Evolutionary conservation across 2,113 vertebrate species (phyloP).

Genomic region (Dicerorhinus sumatrensis): DNA sequence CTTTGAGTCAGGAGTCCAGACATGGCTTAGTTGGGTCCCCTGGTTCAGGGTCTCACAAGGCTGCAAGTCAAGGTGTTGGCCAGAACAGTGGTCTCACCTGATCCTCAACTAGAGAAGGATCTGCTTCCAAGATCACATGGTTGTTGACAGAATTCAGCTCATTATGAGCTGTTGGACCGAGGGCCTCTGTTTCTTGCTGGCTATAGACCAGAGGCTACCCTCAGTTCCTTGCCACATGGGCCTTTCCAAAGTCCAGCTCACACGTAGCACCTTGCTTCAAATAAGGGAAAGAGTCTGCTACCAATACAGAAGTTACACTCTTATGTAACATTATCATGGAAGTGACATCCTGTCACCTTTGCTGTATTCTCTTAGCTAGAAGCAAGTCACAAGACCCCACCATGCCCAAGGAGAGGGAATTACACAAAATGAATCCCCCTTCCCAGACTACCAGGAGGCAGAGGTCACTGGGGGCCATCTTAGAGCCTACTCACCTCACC

Average conservation of each 20-base stretch:
- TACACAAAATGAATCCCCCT: not conserved
- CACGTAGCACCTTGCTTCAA: not conserved
- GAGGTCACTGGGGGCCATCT: not conserved
- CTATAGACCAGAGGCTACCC: not conserved
- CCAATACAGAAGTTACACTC: not conserved
- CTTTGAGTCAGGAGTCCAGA: not conserved
- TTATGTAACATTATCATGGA: not conserved
- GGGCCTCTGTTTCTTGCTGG: not conserved
- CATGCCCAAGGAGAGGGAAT: not conserved
- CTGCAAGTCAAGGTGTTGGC: not conserved
- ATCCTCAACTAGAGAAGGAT: not conserved
- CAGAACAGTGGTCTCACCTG: not conserved
- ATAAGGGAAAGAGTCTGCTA: not conserved
- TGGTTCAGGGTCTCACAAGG: not conserved
- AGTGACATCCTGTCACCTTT: not conserved
- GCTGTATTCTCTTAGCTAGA: not conserved
- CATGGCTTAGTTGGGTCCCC: not conserved
- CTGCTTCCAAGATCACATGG: not conserved
- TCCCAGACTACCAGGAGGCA: not conserved
- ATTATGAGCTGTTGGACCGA: not conserved
- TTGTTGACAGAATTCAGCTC: not conserved
- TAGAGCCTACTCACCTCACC: not conserved
- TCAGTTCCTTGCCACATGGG: not conserved
- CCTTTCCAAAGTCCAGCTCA: not conserved
- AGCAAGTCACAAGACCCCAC: not conserved